Base-by-base conservation (phyloP, 1,140 invertebrate genomes). In the Anoplophora glabripennis region DNA sequence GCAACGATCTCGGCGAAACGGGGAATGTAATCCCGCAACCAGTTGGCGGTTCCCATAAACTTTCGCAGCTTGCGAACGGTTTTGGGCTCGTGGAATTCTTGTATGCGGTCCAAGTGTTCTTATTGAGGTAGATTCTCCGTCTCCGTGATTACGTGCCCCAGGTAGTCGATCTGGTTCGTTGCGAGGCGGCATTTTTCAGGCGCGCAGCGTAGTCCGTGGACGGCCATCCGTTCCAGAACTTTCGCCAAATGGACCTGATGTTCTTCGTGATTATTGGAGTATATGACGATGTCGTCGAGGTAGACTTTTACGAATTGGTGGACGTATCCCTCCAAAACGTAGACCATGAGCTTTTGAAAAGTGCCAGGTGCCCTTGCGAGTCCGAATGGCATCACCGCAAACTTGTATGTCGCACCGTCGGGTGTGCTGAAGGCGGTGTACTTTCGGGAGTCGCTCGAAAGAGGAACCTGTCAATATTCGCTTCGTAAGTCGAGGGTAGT, bases 1-100 rank as follows among this genome's bases (percentile, higher is more conserved):
- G 55, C 49, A 0, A 65, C 38, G 0, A 61, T 9, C 5, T 54
- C 17, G 0, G 68, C 57, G 11, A 59, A 66, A 10, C 57, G 4
- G 0, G 67, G 63, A 0, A 69, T 44, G 21, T 69, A 72, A 36
- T 72, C 68, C 11, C 67, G 37, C 0, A 73, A 8, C 67, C 69
- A 72, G 14, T 62, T 57, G 15, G 65, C 66, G 0, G 66, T 46
- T 0, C 64, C 68, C 2, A 64, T 15, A 65, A 57, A 47, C 53
- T 64, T 8, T 68, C 45, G 56, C 64, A 75, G 28, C 49, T 55
- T 38, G 17, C 36, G 59, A 0, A 15, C 1, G 0, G 14, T 51
- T 9, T n/a, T 45, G 9, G 63, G 63, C 1, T 3, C 2, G 0
- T 35, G 17, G 5, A 53, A 53, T 5, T 33, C 12, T 0, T 17